phyloP scores from a whole-genome alignment of 1,140 invertebrate genomes.

The Homalodisca vitripennis region DNA sequence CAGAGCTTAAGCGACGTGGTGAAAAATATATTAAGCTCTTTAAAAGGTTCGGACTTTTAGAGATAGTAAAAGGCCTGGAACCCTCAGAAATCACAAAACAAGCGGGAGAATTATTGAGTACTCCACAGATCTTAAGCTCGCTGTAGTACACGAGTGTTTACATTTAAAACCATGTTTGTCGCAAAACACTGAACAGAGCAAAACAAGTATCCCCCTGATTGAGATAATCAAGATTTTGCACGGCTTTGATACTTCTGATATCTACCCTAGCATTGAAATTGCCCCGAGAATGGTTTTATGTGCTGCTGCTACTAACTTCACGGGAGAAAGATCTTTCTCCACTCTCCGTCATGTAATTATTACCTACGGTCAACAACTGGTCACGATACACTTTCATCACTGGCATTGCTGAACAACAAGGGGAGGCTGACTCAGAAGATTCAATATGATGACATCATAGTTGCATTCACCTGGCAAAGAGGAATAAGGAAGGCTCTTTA shows the following conservation, averaged over 20 bases:
- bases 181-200: background rate
- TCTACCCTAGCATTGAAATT: constrained; percentile 7
- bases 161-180: constrained; percentile 13
- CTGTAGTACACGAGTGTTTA: constrained; percentile 15
- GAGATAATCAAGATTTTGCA: background rate
- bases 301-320: constrained; percentile 8
- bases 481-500: constrained; percentile 8
- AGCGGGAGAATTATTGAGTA: constrained; percentile 17
- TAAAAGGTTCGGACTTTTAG: constrained; percentile 19
- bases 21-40: too few relatives aligned
- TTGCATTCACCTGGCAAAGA: background rate
- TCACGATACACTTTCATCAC: background rate
- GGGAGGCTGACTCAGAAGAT: too few relatives aligned
- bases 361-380: constrained; percentile 10
- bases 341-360: too few relatives aligned
- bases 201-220: background rate
- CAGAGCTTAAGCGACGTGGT: constrained; percentile 15
- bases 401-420: background rate
- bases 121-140: too few relatives aligned
- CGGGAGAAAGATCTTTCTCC: too few relatives aligned
- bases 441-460: constrained; percentile 6
- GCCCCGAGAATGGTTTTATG: constrained; percentile 3
- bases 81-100: constrained; percentile 10
- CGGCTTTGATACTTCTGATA: background rate
- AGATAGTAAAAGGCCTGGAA: background rate